Evolutionary conservation across 2,113 vertebrate species (phyloP).

Genomic region (Amphiprion percula): DNA sequence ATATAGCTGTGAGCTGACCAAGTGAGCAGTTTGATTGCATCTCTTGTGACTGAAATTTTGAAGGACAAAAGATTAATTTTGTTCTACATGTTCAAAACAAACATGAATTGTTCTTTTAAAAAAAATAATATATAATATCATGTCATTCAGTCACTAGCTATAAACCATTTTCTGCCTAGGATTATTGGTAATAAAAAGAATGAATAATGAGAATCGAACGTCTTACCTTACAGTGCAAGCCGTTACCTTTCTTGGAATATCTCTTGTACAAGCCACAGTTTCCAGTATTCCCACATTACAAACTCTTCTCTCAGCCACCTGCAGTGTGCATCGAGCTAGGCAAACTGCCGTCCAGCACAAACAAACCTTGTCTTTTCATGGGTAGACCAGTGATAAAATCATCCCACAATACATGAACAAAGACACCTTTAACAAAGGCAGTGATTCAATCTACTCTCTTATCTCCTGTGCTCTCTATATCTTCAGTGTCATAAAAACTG

Average conservation of each 20-base stretch:
- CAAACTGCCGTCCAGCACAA: slow-evolving; percentile 67
- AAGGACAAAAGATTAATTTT: slow-evolving; percentile 10
- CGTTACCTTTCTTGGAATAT: neutral
- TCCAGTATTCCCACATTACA: slow-evolving; percentile 46
- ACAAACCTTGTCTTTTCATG: slow-evolving; percentile 78
- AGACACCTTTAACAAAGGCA: slow-evolving; percentile 75
- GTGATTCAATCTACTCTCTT: slow-evolving; percentile 73
- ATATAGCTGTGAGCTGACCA: neutral
- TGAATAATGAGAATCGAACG: slow-evolving; percentile 6
- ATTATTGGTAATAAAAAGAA: neutral
- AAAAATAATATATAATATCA: neutral
- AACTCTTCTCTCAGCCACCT: slow-evolving; percentile 60
- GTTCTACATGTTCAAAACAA: neutral
- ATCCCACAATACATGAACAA: slow-evolving; percentile 73
- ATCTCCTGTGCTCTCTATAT: slow-evolving; percentile 57
- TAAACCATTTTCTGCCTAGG: neutral
- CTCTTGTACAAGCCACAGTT: slow-evolving; percentile 20
- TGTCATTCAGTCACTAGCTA: neutral
- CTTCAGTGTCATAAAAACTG: slow-evolving; percentile 54
- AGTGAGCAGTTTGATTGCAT: slow-evolving; percentile 10
- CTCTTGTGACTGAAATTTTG: neutral
- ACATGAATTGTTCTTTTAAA: neutral
- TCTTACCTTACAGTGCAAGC: slow-evolving; percentile 67
- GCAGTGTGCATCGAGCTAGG: slow-evolving; percentile 52
- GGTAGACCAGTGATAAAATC: slow-evolving; percentile 74